phyloP scores from a whole-genome alignment of 2,888 invertebrate genomes.

The Aphodius sticticus region DNA sequence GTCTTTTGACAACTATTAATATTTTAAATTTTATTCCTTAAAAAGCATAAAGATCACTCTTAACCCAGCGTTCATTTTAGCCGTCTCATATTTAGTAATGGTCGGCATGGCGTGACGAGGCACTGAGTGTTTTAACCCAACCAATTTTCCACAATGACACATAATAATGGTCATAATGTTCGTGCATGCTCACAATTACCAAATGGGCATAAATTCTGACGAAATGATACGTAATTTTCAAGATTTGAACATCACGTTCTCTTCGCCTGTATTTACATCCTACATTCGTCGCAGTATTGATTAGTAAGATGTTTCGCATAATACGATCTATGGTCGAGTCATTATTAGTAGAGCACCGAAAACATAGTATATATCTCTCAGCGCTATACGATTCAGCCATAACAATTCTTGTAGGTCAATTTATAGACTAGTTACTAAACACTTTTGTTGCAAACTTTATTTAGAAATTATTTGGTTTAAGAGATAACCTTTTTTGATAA shows the following conservation, averaged over 20 bases:
- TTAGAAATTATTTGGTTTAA: too few species aligned
- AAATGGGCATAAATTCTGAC: background rate
- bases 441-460: too few species aligned
- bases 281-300: background rate
- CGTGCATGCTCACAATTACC: background rate
- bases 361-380: too few species aligned
- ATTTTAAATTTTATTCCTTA: background rate
- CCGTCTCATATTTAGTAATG: background rate
- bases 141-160: slow-evolving; percentile 4
- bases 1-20: background rate
- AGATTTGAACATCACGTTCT: background rate
- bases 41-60: background rate
- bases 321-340: too few species aligned
- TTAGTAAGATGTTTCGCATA: background rate
- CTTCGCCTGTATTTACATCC: background rate
- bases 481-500: too few species aligned
- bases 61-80: background rate
- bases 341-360: too few species aligned
- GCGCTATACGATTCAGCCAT: too few species aligned
- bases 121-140: background rate
- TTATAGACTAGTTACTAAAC: too few species aligned
- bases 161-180: slow-evolving; percentile 4
- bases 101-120: background rate
- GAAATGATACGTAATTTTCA: background rate
- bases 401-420: too few species aligned